Evolutionary conservation across 2,888 invertebrate species (phyloP).

Genomic region (Girardia tigrina): DNA sequence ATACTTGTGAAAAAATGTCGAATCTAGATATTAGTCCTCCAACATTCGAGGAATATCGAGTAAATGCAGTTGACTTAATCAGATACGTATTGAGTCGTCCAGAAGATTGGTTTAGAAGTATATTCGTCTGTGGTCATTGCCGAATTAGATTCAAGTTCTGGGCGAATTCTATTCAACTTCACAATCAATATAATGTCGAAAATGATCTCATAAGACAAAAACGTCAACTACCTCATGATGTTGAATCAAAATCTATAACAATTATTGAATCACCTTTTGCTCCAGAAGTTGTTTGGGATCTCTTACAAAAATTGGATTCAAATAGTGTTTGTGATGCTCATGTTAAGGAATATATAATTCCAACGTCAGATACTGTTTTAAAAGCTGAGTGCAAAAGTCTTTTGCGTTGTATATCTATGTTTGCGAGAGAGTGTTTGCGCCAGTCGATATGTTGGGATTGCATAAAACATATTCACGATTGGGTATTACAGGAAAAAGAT

Average conservation of each 20-base stretch:
- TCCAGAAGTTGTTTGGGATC: not conserved
- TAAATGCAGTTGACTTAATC: not conserved
- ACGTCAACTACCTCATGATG: conserved; percentile 4
- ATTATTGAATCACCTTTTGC: not conserved
- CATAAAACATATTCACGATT: not conserved
- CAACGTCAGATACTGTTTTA: not conserved
- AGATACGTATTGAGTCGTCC: not conserved
- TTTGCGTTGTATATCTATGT: not conserved
- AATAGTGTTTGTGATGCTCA: not conserved
- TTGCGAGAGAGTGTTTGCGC: not conserved
- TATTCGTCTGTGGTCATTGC: not conserved
- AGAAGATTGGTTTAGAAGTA: not conserved
- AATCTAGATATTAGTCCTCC: not conserved
- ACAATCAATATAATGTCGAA: not conserved
- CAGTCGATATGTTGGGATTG: not conserved
- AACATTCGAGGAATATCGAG: not conserved
- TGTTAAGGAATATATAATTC: not conserved
- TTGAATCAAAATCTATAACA: not conserved
- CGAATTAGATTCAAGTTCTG: not conserved
- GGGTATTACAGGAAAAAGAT: not conserved
- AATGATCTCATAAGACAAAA: not conserved
- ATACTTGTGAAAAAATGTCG: conserved; percentile 5
- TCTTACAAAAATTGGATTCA: not conserved
- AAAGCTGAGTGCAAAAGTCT: not conserved
- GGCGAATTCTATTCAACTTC: conserved; percentile 7